A percentile compares a stretch with the other conserved stretches of the same genome.
Evolutionary conservation across 30 jellyfish, hydroid and myxozoan species (phyloP).

Genomic region (Haliclystus octoradiatus): DNA sequence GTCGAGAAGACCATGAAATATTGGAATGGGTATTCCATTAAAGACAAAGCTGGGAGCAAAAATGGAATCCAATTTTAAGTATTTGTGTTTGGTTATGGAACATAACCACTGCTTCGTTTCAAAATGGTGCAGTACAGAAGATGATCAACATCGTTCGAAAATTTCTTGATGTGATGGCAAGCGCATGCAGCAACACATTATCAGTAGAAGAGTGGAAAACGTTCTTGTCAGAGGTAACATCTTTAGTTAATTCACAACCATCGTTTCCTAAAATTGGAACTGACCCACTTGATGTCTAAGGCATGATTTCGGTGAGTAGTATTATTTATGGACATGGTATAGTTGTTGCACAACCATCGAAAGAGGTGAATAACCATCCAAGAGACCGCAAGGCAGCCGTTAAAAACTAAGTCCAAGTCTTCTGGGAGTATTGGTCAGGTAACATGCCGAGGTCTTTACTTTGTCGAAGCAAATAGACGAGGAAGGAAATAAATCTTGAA

Average conservation of each 20-base stretch:
- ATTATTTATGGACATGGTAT: not conserved
- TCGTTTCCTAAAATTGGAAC: not conserved
- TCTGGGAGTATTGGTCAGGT: not conserved
- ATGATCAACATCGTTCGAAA: not conserved
- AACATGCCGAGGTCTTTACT: not conserved
- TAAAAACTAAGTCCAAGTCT: not conserved
- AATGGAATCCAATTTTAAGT: not conserved
- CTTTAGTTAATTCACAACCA: not conserved
- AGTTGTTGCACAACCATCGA: not conserved
- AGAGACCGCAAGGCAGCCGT: not conserved
- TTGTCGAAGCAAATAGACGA: not conserved
- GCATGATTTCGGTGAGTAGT: not conserved
- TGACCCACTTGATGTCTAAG: not conserved
- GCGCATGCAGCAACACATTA: not conserved
- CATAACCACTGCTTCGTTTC: not conserved
- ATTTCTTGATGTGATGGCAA: not conserved
- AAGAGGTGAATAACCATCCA: not conserved
- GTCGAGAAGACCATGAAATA: not conserved
- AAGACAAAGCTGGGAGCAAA: not conserved
- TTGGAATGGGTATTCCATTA: not conserved
- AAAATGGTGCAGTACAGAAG: not conserved
- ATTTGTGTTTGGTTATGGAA: not conserved
- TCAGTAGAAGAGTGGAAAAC: not conserved
- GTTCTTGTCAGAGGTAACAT: not conserved
- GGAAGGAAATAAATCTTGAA: not conserved